Evolutionary conservation across 1,140 invertebrate genomes (phyloP), one percentile per base, ranked within the genome.

Genomic region (Trachymyrmex cornetzi): DNA sequence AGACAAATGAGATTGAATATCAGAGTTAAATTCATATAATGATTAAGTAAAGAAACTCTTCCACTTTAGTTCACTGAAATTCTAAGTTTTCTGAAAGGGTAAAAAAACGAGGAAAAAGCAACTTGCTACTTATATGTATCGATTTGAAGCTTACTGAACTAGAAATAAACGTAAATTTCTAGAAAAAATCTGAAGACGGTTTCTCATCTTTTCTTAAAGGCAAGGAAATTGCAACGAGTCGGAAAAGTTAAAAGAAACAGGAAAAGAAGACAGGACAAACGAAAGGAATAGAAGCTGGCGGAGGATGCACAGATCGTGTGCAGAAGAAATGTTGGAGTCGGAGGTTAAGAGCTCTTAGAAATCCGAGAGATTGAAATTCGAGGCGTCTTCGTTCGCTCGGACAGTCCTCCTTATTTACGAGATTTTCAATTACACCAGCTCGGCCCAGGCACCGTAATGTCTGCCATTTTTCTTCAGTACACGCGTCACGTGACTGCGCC

Each of bases 321-420:
- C 77, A 59, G 85, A 88, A 88, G 87, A 86, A 88, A 88, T 66
- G 67, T 63, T 53, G 44, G 34, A 64, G 57, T 69, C 72, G 34
- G 55, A 74, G 80, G 86, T 89, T 86, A 89, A 89, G 80, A 79
- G 86, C 80, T 89, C 79, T 79, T 59, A 50, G 86, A 87, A 75
- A 87, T 85, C 59, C 48, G 74, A 50, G 74, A 85, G 72, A 89
- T 89, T 87, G 88, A 89, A 87, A 89, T 89, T 85, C 85, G 77
- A 88, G 87, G n/a, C 77, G n/a, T 66, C 64, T 61, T 44, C 86
- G 79, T 50, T 22, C 50, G n/a, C 66, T 66, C 57, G 80, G 82
- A 79, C 63, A 59, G 80, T 79, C 74, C 27, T 87, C 48, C 85
- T 88, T 88, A 88, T 88, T 88, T 88, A 87, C 87, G 85, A 55